phyloP scores from a whole-genome alignment of 2,113 vertebrate genomes.

The Megaceryle maxima region DNA sequence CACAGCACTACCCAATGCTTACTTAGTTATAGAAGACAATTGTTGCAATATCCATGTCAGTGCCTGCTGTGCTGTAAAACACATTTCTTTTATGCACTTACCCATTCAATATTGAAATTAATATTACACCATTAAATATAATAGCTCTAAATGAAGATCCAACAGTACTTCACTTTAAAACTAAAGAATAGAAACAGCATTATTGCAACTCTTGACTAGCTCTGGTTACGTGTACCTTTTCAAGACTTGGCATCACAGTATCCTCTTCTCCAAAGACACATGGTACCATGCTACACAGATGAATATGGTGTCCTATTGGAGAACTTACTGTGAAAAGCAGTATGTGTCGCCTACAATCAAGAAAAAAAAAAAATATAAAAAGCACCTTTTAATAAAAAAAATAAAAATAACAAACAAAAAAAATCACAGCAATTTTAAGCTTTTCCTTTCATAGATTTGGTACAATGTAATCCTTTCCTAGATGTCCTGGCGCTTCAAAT shows the following conservation, averaged over 20 bases:
- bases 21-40: background rate
- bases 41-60: background rate
- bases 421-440: background rate
- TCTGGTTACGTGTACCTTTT: slow-evolving; percentile 75
- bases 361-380: background rate
- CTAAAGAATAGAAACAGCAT: background rate
- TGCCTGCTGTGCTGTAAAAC: background rate
- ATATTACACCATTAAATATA: background rate
- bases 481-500: background rate
- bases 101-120: background rate
- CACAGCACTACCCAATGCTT: background rate
- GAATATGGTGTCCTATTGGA: slow-evolving; percentile 80
- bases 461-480: background rate
- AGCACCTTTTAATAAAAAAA: background rate
- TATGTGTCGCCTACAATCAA: slow-evolving; percentile 80
- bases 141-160: background rate
- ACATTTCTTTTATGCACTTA: background rate
- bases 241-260: slow-evolving; percentile 79
- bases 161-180: background rate
- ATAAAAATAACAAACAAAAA: background rate
- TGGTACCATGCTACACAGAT: slow-evolving; percentile 81
- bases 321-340: slow-evolving; percentile 76
- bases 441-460: background rate
- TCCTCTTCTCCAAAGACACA: slow-evolving; percentile 91
- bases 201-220: background rate